Conservation (phyloP, 2,888 invertebrate species). For the Diloba caeruleocephala region DNA sequence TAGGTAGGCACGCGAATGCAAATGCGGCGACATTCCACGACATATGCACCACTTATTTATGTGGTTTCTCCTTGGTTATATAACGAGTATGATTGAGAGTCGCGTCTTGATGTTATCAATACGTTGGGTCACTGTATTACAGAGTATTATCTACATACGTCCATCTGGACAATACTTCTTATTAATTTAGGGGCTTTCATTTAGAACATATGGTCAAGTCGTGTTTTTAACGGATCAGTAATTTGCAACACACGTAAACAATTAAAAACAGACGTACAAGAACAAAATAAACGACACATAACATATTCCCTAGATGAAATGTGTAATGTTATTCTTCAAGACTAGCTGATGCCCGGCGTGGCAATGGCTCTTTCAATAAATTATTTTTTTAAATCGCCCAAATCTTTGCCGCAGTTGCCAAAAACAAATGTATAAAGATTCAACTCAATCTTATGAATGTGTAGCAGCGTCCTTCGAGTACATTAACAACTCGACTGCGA, state of each 20-base stretch:
- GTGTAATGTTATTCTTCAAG: too few relatives aligned
- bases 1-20: slow-evolving; percentile 44
- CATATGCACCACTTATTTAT: slow-evolving; percentile 46
- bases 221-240: slow-evolving; percentile 2
- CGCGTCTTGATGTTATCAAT: slow-evolving; percentile 46
- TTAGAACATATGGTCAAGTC: slow-evolving; percentile 19
- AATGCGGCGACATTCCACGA: slow-evolving; percentile 39
- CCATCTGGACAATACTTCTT: slow-evolving; percentile 25
- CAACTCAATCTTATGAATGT: too few relatives aligned
- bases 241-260: not conserved
- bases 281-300: too few relatives aligned
- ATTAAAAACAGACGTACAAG: too few relatives aligned
- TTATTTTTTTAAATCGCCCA: too few relatives aligned
- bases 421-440: too few relatives aligned
- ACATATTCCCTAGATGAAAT: too few relatives aligned
- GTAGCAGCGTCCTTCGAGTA: too few relatives aligned
- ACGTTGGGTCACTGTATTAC: slow-evolving; percentile 24
- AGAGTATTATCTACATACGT: slow-evolving; percentile 38
- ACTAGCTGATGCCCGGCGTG: too few relatives aligned
- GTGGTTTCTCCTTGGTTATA: slow-evolving; percentile 45
- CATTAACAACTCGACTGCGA: too few relatives aligned
- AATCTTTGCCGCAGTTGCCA: too few relatives aligned
- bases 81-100: slow-evolving; percentile 41
- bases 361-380: too few relatives aligned
- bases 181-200: slow-evolving; percentile 31